Base-by-base conservation (phyloP, 37 sponge, comb jelly and placozoan genomes). In the Ephydatia muelleri region DNA sequence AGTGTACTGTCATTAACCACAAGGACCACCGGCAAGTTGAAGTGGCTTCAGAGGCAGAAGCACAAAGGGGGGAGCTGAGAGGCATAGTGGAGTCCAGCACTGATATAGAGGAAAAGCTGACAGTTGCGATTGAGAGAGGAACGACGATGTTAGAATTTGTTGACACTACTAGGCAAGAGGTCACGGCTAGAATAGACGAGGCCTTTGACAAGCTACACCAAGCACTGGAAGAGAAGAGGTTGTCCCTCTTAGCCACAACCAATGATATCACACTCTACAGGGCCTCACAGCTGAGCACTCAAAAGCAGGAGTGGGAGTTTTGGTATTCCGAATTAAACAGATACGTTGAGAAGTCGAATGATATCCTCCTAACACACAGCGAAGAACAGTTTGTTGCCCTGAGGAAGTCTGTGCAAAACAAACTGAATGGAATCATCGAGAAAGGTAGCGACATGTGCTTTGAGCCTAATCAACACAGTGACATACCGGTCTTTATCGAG, bases 1-100 rank as follows among this genome's bases (percentile, higher is more conserved):
- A 83, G n/a, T 83, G 84, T 30, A 47, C 32, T 11, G 66, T 65
- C 16, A 8, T 64, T 9, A 34, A 49, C 23, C 84, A 83, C 67
- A 83, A 49, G 36, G 75, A 28, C 22, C 84, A 83, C 35, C 0
- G 57, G 22, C 32, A 34, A 0, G n/a, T 26, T n/a, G 65, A 65
- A 14, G 22, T 85, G 16, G 11, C 30, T 26, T 2, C 73, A 16
- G 35, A 57, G 1, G 84, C 84, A 13, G 36, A 67, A 27, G 2
- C 28, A 25, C 31, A 74, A 6, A 74, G 33, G 33, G 73, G n/a
- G 2, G 49, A 38, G 49, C 26, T 83, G 35, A 30, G 31, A 34
- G 30, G 28, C 12, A 28, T n/a, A 0, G 6, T 75, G 1, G 37
- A 83, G 23, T 19, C 35, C 13, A 35, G 65, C 27, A 9, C n/a